Evolutionary conservation across 1,140 invertebrate genomes (phyloP).

Genomic region (Cydia splendana): DNA sequence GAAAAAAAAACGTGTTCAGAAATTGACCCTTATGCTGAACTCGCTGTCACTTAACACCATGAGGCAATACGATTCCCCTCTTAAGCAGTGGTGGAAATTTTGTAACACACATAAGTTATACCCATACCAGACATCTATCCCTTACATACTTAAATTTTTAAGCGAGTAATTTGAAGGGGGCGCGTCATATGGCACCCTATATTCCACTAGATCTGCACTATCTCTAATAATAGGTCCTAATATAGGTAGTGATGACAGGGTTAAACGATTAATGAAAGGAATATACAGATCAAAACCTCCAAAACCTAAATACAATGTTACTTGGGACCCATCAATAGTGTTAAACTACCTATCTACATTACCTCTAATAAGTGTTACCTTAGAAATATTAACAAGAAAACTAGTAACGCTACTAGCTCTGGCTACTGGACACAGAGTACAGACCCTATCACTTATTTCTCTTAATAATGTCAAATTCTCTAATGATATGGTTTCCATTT

Average conservation of each 20-base stretch:
- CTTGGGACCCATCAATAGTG: constrained; percentile 44
- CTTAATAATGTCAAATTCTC: not conserved
- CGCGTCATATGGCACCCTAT: constrained; percentile 27
- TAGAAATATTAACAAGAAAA: constrained; percentile 22
- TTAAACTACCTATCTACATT: constrained; percentile 21
- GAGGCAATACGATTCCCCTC: too few species aligned
- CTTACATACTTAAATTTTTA: too few species aligned
- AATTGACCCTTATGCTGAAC: too few species aligned
- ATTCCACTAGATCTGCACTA: constrained; percentile 32
- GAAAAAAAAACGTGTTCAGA: too few species aligned
- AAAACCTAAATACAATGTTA: constrained; percentile 43
- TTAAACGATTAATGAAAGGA: constrained; percentile 48
- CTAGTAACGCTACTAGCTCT: constrained; percentile 27
- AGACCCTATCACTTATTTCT: constrained; percentile 17
- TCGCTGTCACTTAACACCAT: too few species aligned
- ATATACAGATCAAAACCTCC: constrained; percentile 40
- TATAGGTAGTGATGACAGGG: not conserved
- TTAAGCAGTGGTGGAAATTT: too few species aligned
- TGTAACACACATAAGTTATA: too few species aligned
- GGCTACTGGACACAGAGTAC: constrained; percentile 30
- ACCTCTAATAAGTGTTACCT: not conserved
- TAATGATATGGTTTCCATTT: not conserved
- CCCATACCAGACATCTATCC: too few species aligned
- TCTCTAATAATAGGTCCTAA: constrained; percentile 26
- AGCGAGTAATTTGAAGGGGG: constrained; percentile 2